Evolutionary conservation across 1,140 invertebrate genomes (phyloP), one percentile per base, ranked within the genome.

Genomic region (Monomorium pharaonis): DNA sequence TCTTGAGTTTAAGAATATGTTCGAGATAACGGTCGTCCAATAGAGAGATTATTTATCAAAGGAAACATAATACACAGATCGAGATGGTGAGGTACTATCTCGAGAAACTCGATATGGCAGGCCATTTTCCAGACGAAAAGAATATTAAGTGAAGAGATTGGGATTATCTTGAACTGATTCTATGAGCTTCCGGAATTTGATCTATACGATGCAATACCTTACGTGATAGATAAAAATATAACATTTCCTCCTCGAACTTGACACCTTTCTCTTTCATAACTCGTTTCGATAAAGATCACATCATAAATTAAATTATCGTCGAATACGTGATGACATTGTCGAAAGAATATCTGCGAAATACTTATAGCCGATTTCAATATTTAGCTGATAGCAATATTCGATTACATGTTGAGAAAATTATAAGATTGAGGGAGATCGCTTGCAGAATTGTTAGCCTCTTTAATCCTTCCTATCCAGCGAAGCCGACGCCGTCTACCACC

Each of bases 361-460:
- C 21, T 49, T 24, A 16, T 9, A 14, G 14, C 7, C 18, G 33
- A n/a, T 51, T 72, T 51, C 10, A 14, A 3, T 18, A 24, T 60
- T 24, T 27, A n/a, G 16, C 33, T 16, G 21, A 12, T n/a, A n/a
- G n/a, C n/a, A 27, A 24, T n/a, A 60, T 44, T 62, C 44, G 24
- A 2, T n/a, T 44, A 21, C 37, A 30, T 5, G 10, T 47, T 12
- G 65, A 21, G 56, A 77, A 44, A 27, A n/a, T 60, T 9, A 24
- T 37, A 49, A 44, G 21, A 16, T 30, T 1, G 37, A 21, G 21
- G 42, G 14, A 51, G 30, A 75, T 49, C 5, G 27, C 42, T 49
- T 10, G 42, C 37, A 80, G 85, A 89, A 89, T 89, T 60, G 87
- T 86, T 63, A 54, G 77, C 47, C 54, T 87, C 74, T 87, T 77